Percentiles rank a stretch among this genome's conserved stretches.
Conservation (phyloP, 2,888 invertebrate species). For the Xestia ashworthii region DNA sequence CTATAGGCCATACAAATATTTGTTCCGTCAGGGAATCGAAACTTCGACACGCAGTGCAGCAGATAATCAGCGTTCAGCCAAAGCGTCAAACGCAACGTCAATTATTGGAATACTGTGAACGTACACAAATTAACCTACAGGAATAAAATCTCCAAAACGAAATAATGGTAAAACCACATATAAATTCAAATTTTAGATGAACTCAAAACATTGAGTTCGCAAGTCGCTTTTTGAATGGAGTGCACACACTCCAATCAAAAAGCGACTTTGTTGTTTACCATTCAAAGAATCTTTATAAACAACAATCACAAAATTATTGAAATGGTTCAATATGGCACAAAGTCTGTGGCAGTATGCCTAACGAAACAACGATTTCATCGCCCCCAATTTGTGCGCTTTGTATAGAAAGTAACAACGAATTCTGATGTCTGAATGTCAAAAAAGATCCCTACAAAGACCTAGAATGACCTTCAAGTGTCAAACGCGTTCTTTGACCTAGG, state of each 20-base stretch:
- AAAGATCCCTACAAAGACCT: constrained; percentile 1
- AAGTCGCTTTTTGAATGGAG: too few species aligned
- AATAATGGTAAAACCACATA: background rate
- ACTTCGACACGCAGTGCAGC: too few species aligned
- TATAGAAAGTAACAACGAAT: constrained; percentile 12
- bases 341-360: background rate
- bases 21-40: background rate
- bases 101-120: background rate
- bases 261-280: too few species aligned
- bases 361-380: background rate
- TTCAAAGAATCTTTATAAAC: background rate
- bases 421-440: constrained; percentile 12
- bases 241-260: background rate
- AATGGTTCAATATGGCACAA: background rate
- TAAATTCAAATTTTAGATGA: background rate
- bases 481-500: constrained; percentile 57
- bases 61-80: too few species aligned
- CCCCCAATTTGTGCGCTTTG: constrained; percentile 1
- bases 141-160: background rate
- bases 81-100: too few species aligned
- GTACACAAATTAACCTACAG: background rate
- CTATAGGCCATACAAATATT: background rate
- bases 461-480: constrained; percentile 38
- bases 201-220: too few species aligned
- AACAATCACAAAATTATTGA: background rate